Percentiles rank a stretch among this genome's conserved stretches.
phyloP scores from a whole-genome alignment of 1,140 invertebrate species.

The Aphis craccivora region DNA sequence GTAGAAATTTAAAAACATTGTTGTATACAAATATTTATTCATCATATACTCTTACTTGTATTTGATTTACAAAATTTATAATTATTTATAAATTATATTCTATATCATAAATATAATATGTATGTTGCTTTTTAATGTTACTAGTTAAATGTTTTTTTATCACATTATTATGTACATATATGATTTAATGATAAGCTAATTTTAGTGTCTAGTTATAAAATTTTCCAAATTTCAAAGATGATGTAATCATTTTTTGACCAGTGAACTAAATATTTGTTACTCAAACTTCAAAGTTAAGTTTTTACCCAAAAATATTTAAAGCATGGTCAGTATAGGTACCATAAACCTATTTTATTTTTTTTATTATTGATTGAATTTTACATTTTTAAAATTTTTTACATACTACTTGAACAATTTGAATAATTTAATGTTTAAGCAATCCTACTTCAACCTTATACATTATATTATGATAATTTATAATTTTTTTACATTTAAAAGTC shows the following conservation, averaged over 20 bases:
- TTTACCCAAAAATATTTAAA: neutral
- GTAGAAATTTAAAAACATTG: slow-evolving; percentile 10
- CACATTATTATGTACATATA: slow-evolving; percentile 26
- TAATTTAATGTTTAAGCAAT: neutral
- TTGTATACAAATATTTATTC: slow-evolving; percentile 25
- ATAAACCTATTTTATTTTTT: neutral
- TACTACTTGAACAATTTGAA: neutral
- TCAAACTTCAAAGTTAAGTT: neutral
- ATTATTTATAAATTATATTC: neutral
- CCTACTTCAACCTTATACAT: neutral
- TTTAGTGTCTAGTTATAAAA: neutral
- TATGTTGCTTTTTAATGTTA: slow-evolving; percentile 37
- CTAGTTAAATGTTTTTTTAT: slow-evolving; percentile 10
- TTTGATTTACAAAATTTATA: slow-evolving; percentile 22
- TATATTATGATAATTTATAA: neutral
- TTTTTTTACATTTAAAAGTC: neutral
- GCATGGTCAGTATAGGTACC: neutral
- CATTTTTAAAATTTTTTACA: neutral
- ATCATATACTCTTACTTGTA: slow-evolving; percentile 7
- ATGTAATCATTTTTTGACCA: neutral
- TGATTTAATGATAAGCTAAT: slow-evolving; percentile 31
- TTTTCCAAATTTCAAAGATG: neutral
- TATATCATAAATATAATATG: neutral
- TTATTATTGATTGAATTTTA: neutral
- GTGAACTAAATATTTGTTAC: neutral